Conservation (phyloP, 2,888 invertebrate genomes). For the Trachelus stipa region DNA sequence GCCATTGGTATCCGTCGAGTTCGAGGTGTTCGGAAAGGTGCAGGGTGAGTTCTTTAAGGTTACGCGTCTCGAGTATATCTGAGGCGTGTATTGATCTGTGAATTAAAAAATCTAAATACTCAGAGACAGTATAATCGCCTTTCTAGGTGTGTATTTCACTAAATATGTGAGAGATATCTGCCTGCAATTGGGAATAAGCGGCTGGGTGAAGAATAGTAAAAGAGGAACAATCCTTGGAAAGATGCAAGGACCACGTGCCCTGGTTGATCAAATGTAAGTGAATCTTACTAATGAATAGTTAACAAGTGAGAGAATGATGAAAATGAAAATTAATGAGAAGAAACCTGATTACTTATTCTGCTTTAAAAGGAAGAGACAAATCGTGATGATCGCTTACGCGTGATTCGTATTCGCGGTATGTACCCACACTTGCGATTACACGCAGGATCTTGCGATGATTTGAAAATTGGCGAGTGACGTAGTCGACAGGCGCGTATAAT, state of each 20-base stretch:
- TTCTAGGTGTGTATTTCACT: slow-evolving; percentile 85
- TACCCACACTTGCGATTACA: neutral
- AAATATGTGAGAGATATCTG: slow-evolving; percentile 88
- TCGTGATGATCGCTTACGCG: neutral
- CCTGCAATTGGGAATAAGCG: slow-evolving; percentile 78
- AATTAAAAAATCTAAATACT: neutral
- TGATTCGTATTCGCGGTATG: neutral
- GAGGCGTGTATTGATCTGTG: neutral
- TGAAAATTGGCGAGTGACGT: neutral
- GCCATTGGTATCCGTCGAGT: slow-evolving; percentile 83
- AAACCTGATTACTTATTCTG: neutral
- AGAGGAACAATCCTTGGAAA: slow-evolving; percentile 90
- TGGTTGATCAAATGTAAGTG: slow-evolving; percentile 87
- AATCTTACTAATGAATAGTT: slow-evolving; percentile 8
- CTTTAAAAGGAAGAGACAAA: neutral
- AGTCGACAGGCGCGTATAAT: slow-evolving; percentile 6
- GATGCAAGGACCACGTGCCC: slow-evolving; percentile 83
- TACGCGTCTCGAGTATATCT: neutral
- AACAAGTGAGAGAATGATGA: neutral
- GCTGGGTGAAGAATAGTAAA: slow-evolving; percentile 94
- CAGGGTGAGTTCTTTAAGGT: slow-evolving; percentile 75
- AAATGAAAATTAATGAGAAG: neutral
- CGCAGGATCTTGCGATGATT: neutral
- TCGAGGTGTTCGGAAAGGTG: slow-evolving; percentile 91
- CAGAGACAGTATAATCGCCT: neutral